Evolutionary conservation across 92 coral and sea anemone species (phyloP).

Genomic region (Actinostola sp.): DNA sequence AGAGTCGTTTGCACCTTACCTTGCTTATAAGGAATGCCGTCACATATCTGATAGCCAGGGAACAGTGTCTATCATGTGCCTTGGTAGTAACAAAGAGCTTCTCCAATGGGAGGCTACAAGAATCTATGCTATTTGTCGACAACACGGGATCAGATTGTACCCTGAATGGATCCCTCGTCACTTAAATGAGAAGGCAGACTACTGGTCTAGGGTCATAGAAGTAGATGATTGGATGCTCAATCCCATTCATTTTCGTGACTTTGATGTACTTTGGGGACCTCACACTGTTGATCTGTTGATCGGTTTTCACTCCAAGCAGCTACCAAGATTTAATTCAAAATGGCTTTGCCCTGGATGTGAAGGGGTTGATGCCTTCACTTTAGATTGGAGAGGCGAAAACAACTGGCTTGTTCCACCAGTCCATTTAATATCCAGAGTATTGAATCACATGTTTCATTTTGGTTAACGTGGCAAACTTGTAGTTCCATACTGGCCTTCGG

Average conservation of each 20-base stretch:
- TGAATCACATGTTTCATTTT: not conserved
- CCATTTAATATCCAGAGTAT: slow-evolving; percentile 24
- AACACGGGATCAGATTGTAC: slow-evolving; percentile 29
- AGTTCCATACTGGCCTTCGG: slow-evolving; percentile 45
- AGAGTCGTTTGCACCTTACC: slow-evolving; percentile 41
- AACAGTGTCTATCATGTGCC: slow-evolving; percentile 1
- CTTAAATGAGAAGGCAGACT: slow-evolving; percentile 57
- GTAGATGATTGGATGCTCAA: slow-evolving; percentile 53
- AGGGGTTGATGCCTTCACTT: slow-evolving; percentile 64
- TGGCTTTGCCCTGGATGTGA: slow-evolving; percentile 60
- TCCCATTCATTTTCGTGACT: slow-evolving; percentile 41
- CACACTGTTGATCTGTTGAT: slow-evolving; percentile 44
- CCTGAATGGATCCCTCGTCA: slow-evolving; percentile 58
- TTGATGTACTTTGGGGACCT: slow-evolving; percentile 48
- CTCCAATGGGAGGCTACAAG: slow-evolving; percentile 21
- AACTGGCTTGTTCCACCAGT: slow-evolving; percentile 69
- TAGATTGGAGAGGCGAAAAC: slow-evolving; percentile 57
- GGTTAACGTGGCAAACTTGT: slow-evolving; percentile 12
- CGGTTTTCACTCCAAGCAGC: slow-evolving; percentile 35
- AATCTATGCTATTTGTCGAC: slow-evolving; percentile 41
- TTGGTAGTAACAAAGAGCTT: slow-evolving; percentile 18
- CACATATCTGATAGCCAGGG: slow-evolving; percentile 59
- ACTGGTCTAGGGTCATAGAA: slow-evolving; percentile 61
- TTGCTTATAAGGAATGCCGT: slow-evolving; percentile 53
- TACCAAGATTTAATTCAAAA: slow-evolving; percentile 49